Evolutionary conservation across 2,113 vertebrate species (phyloP).

Genomic region (Zeus faber): DNA sequence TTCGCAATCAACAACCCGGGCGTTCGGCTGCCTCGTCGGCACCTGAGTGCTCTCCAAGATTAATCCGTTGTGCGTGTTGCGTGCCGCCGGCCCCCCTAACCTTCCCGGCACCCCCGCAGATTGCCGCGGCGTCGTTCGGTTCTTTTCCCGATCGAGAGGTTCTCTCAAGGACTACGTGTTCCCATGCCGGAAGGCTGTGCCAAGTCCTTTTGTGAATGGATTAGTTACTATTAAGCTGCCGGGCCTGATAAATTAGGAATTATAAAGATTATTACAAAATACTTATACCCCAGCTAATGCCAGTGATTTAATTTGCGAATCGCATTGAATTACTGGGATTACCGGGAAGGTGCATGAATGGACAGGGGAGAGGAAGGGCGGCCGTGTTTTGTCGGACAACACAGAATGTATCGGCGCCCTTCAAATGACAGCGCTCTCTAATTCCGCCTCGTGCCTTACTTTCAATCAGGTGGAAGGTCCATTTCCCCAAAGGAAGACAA

Average conservation of each 20-base stretch:
- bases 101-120: conserved; percentile 50
- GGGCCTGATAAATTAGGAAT: conserved; percentile 75
- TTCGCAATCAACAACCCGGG: conserved; percentile 28
- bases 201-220: conserved; percentile 73
- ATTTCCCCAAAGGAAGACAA: conserved; percentile 59
- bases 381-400: conserved; percentile 47
- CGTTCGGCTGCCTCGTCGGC: conserved; percentile 45
- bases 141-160: conserved; percentile 62
- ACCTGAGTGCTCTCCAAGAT: conserved; percentile 57
- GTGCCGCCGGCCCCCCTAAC: conserved; percentile 53
- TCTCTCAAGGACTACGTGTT: conserved; percentile 70
- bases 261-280: conserved; percentile 76
- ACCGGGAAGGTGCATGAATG: conserved; percentile 53
- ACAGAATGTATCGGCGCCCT: conserved; percentile 47
- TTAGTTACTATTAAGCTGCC: conserved; percentile 72
- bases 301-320: conserved; percentile 74
- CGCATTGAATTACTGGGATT: conserved; percentile 66
- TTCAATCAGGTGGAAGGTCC: conserved; percentile 36
- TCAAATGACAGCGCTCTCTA: conserved; percentile 53
- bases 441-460: conserved; percentile 21
- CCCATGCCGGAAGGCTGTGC: conserved; percentile 65
- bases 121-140: conserved; percentile 51
- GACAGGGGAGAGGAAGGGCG: conserved; percentile 29
- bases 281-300: conserved; percentile 66
- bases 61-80: conserved; percentile 51